Conservation (phyloP, 2,797 vertebrate species). For the Channallabes apus region DNA sequence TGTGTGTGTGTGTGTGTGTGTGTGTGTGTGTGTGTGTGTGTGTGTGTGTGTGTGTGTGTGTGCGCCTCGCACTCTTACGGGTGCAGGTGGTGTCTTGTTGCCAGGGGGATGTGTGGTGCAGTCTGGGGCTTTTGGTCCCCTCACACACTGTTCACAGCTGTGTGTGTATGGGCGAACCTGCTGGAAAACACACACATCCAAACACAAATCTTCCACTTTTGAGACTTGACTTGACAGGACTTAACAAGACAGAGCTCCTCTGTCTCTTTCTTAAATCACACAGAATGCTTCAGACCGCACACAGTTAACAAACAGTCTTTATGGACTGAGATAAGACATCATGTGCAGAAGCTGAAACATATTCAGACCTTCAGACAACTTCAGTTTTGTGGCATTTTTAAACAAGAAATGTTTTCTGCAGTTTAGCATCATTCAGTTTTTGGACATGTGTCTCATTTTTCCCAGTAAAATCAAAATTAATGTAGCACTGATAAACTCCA, state of each 20-base stretch:
- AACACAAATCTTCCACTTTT: conserved; percentile 36
- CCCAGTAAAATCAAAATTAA: no score
- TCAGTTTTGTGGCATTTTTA: neutral
- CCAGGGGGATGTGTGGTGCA: conserved; percentile 48
- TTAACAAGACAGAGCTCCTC: conserved; percentile 3
- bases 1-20: conserved; percentile 41
- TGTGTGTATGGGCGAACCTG: conserved; percentile 55
- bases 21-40: conserved; percentile 45
- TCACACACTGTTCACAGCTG: conserved; percentile 55
- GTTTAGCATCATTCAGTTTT: no score
- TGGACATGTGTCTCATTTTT: no score
- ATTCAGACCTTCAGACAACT: neutral
- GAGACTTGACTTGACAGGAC: conserved; percentile 5
- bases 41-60: conserved; percentile 45
- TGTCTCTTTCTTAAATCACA: conserved; percentile 17
- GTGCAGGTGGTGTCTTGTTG: conserved; percentile 47
- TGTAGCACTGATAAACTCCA: no score
- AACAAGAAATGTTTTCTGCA: neutral
- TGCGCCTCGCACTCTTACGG: conserved; percentile 14
- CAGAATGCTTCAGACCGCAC: neutral
- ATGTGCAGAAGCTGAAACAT: neutral
- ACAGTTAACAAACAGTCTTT: conserved; percentile 10
- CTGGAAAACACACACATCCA: conserved; percentile 39
- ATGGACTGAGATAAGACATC: neutral
- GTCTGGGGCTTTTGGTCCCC: conserved; percentile 53